Base-by-base conservation (phyloP, 2,888 invertebrate genomes). In the Mellilla xanthometata region DNA sequence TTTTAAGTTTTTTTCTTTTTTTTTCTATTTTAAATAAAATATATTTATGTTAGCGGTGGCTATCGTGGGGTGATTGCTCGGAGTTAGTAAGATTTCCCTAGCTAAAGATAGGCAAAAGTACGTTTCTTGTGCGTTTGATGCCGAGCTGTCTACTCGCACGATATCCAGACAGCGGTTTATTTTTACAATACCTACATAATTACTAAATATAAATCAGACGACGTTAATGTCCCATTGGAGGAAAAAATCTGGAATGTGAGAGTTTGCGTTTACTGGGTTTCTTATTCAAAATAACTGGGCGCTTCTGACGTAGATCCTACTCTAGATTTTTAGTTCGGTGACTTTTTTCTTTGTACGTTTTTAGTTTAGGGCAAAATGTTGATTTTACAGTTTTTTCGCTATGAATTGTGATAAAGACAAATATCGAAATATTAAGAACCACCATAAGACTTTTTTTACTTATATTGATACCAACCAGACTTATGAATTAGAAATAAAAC, bases 301-400 rank as follows among this genome's bases (percentile, higher is more conserved):
- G 26, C 29, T 29, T 6, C 12, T 52, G 52, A 52, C 52, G 52
- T 40, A 29, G 33, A 36, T 31, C 46, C 43, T 46, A 43, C 33
- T 46, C 46, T 33, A 11, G 31, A 42, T 40, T 12, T 24, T 19
- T 19, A 19, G 3, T 1, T 2, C 12, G 2, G 30, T 42, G 30
- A 45, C 19, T 27, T 45, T 49, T 52, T 42, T 27, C 36, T 33
- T 10, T 49, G 22, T 45, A 41, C 41, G 15, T 33, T 33, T 27
- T 12, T 19, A 9, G 13, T 23, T 32, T 36, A 0, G 6, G 10
- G 12, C 9, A 39, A 22, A 28, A 9, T 19, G 3, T 3, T 3
- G 15, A 19, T 5, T 3, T 19, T 19, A 19, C 1, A 19, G 15
- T 19, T 19, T 5, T 19, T 1, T 19, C n/a, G n/a, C n/a, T n/a